Conservation (phyloP, 1,140 invertebrate genomes). For the Reticulitermes speratus region DNA sequence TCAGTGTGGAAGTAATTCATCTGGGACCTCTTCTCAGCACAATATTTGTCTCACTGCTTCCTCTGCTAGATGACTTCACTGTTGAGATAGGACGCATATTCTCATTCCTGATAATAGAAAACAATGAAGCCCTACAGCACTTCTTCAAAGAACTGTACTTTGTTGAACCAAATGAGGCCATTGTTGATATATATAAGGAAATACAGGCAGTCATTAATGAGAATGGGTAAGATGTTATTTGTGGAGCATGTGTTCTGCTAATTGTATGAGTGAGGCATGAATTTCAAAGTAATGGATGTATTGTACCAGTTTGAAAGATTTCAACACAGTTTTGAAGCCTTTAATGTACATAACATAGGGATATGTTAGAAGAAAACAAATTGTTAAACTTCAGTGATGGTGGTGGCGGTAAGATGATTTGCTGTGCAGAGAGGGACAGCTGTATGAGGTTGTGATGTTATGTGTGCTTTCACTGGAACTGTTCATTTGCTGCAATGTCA, state of each 20-base stretch:
- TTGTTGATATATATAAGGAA: slow-evolving; percentile 60
- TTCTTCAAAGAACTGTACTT: slow-evolving; percentile 83
- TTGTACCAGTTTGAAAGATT: too few relatives aligned
- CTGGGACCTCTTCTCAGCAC: slow-evolving; percentile 77
- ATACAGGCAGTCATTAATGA: slow-evolving; percentile 59
- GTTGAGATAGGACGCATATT: slow-evolving; percentile 74
- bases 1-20: slow-evolving; percentile 69
- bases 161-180: slow-evolving; percentile 68
- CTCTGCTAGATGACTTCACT: slow-evolving; percentile 66
- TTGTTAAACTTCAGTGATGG: too few relatives aligned
- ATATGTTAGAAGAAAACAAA: too few relatives aligned
- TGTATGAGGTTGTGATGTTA: too few relatives aligned
- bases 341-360: too few relatives aligned
- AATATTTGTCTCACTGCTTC: slow-evolving; percentile 77
- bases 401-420: too few relatives aligned
- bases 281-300: too few relatives aligned
- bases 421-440: too few relatives aligned
- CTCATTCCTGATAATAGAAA: slow-evolving; percentile 73
- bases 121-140: slow-evolving; percentile 62
- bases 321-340: too few relatives aligned
- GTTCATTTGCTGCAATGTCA: too few relatives aligned
- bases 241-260: not conserved
- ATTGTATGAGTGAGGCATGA: too few relatives aligned
- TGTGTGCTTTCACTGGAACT: too few relatives aligned
- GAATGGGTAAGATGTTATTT: slow-evolving; percentile 37